Evolutionary conservation across 23 tunicate species (phyloP), one percentile per base, ranked within the genome.

Genomic region (Trididemnum nubilum): DNA sequence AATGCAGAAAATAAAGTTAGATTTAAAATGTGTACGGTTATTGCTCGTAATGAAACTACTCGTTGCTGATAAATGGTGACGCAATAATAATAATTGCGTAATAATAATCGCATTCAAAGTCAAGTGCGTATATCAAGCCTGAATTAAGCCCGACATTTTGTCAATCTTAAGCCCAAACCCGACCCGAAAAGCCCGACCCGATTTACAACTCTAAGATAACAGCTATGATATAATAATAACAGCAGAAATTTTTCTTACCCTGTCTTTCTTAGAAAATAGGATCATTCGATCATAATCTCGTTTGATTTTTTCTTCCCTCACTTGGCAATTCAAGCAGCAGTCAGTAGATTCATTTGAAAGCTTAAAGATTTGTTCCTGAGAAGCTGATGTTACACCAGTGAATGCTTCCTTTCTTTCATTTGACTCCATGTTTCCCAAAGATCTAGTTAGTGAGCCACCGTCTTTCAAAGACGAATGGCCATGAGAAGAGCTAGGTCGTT

Each of bases 211-310:
- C n/a, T n/a, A n/a, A n/a, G n/a, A n/a, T n/a, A n/a, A n/a, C n/a
- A n/a, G n/a, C n/a, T n/a, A n/a, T n/a, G n/a, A n/a, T n/a, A n/a
- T n/a, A n/a, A n/a, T n/a, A n/a, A n/a, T n/a, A n/a, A n/a, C n/a
- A n/a, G n/a, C n/a, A n/a, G n/a, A n/a, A n/a, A n/a, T n/a, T 44
- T 12, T 3, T 2, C 89, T 32, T 75, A 93, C 98, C 83, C 98
- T 63, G 65, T 93, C 93, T 76, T 82, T 87, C 72, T 93, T 93
- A 0, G 93, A 87, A 52, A 93, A 88, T 71, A 93, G 25, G 18
- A 93, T 93, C 90, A 93, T 84, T 2, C 92, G 83, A 35, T 93
- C 98, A 72, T 93, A 93, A 51, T 93, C 83, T 26, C 72, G 51
- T 64, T 82, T 87, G 31, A 93, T 87, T 59, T 87, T 84, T 7